These are phyloP conservation scores for Eumerus sabulonum DNA, from an alignment of 2,888 invertebrate genomes.

Conservation along the genomic window DNA sequence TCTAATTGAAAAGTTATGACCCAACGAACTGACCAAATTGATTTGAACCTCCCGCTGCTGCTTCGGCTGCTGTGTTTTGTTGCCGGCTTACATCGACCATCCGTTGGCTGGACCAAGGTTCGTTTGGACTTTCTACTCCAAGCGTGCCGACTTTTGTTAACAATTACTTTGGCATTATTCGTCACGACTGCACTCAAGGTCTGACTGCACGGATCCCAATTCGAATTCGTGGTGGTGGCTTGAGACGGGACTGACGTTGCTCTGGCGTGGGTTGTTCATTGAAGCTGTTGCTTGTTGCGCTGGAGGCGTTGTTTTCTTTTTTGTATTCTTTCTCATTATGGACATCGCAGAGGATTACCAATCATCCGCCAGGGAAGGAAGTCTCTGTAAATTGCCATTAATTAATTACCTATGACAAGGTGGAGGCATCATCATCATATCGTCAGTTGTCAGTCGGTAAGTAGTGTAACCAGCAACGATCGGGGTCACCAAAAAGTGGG, in stretches of 20 bases:
- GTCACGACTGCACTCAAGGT: conserved; percentile 66
- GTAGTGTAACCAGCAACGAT: conserved; percentile 17
- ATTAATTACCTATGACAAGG: conserved; percentile 55
- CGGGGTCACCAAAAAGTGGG: conserved; percentile 39
- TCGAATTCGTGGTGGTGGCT: conserved; percentile 28
- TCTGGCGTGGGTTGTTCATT: conserved; percentile 29
- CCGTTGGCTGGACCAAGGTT: conserved; percentile 24
- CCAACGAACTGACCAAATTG: conserved; percentile 60
- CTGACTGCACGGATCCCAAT: conserved; percentile 15
- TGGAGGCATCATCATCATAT: conserved; percentile 9
- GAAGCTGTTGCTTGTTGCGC: conserved; percentile 46
- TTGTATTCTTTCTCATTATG: conserved; percentile 61
- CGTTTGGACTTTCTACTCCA: conserved; percentile 6
- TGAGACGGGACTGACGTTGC: conserved; percentile 8
- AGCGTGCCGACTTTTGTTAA: conserved; percentile 44
- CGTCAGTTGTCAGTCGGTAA: conserved; percentile 12
- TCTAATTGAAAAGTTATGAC: conserved; percentile 69
- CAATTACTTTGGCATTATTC: conserved; percentile 57
- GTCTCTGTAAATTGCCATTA: conserved; percentile 65
- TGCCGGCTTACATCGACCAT: no score
- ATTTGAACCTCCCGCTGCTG: conserved; percentile 44
- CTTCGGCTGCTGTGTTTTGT: conserved; percentile 33
- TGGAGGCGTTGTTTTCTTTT: conserved; percentile 50
- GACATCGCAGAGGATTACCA: conserved; percentile 64
- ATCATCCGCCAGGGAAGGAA: conserved; percentile 66